Conservation (phyloP, 1,140 invertebrate species). For the Sinonovacula constricta region DNA sequence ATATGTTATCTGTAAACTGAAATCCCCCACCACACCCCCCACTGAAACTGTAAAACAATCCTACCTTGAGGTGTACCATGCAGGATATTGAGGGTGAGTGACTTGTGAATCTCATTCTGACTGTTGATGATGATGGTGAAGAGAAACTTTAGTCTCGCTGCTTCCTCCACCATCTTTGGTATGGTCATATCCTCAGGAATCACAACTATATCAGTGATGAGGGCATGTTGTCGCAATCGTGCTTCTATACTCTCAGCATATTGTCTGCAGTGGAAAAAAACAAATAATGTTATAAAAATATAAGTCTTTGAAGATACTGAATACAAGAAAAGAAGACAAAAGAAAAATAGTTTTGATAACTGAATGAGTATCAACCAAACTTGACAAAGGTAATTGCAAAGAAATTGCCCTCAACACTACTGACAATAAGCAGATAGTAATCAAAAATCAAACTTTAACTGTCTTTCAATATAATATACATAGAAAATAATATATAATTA, state of each 20-base stretch:
- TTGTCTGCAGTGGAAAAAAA: constrained; percentile 81
- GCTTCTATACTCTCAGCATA: constrained; percentile 94
- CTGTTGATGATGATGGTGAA: constrained; percentile 93
- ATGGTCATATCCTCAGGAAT: constrained; percentile 94
- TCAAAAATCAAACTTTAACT: too few species aligned
- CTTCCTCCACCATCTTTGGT: constrained; percentile 91
- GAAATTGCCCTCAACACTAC: not conserved
- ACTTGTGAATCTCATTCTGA: constrained; percentile 90
- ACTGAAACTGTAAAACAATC: too few species aligned
- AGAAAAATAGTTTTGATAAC: too few species aligned
- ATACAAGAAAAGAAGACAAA: too few species aligned
- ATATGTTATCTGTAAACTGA: too few species aligned
- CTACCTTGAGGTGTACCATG: constrained; percentile 93
- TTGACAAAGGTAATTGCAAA: not conserved
- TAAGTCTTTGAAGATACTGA: too few species aligned
- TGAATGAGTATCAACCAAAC: not conserved
- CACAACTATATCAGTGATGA: constrained; percentile 88
- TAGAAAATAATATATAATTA: too few species aligned
- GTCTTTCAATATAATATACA: too few species aligned
- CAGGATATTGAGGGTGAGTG: constrained; percentile 93
- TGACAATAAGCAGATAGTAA: too few species aligned
- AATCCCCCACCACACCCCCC: too few species aligned
- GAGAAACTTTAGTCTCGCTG: constrained; percentile 89
- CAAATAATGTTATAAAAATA: too few species aligned
- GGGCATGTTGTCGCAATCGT: constrained; percentile 87